Conservation (phyloP, 2,797 vertebrate genomes). For the Sebastes wilsoni region DNA sequence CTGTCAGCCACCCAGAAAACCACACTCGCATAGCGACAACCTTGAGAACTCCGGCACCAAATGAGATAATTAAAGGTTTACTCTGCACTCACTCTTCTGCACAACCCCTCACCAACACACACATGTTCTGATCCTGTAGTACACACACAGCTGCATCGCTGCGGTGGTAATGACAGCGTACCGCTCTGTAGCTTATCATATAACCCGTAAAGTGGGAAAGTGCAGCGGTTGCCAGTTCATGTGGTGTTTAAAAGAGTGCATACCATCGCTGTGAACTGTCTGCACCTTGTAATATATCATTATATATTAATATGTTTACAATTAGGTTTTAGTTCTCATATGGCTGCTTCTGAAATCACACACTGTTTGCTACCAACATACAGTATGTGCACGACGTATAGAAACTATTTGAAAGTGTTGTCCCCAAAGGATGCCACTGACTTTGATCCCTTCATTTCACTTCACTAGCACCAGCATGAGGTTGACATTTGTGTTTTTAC, state of each 20-base stretch:
- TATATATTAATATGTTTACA: constrained; percentile 7
- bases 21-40: constrained; percentile 38
- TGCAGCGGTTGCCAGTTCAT: constrained; percentile 27
- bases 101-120: constrained; percentile 4
- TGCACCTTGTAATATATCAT: constrained; percentile 24
- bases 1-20: constrained; percentile 34
- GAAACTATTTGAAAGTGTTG: too few species aligned
- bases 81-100: constrained; percentile 29
- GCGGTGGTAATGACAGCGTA: constrained; percentile 61
- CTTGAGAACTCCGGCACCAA: constrained; percentile 57
- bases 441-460: background rate
- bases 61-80: constrained; percentile 71
- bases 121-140: background rate
- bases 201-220: constrained; percentile 53
- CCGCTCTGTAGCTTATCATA: constrained; percentile 48
- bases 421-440: background rate
- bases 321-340: background rate
- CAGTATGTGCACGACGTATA: background rate
- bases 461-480: background rate
- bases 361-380: background rate
- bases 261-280: constrained; percentile 26
- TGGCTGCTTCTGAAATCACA: background rate
- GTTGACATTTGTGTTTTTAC: background rate
- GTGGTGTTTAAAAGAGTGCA: constrained; percentile 24
- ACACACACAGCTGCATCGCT: constrained; percentile 45